Percentiles rank a stretch among this genome's conserved stretches.
Conservation (phyloP, 1,140 invertebrate species). For the Bombus ignitus region DNA sequence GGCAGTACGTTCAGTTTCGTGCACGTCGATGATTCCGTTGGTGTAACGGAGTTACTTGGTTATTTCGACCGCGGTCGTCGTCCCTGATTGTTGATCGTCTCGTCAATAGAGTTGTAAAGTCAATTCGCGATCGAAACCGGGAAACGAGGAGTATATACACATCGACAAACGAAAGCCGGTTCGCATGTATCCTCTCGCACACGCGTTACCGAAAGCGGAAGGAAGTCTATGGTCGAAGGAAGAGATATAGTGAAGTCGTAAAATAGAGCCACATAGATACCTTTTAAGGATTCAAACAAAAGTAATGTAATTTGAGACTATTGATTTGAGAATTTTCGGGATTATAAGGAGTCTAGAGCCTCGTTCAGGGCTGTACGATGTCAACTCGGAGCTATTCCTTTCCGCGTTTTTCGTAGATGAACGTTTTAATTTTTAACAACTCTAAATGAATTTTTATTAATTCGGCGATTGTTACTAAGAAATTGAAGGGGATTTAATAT, state of each 20-base stretch:
- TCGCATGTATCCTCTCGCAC: not conserved
- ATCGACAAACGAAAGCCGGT: slow-evolving; percentile 1
- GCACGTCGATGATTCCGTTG: slow-evolving; percentile 16
- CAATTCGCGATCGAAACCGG: not conserved
- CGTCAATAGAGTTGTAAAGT: not conserved
- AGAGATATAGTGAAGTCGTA: not conserved
- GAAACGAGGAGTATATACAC: not conserved
- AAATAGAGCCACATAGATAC: not conserved
- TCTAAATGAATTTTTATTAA: not conserved
- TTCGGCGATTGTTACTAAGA: too few species aligned
- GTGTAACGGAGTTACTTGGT: not conserved
- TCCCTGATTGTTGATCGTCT: too few species aligned
- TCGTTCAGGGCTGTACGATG: not conserved
- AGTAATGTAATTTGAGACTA: not conserved
- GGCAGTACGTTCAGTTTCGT: not conserved
- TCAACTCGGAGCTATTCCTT: not conserved
- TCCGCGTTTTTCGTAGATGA: not conserved
- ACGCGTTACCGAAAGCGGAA: slow-evolving; percentile 12
- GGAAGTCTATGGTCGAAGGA: not conserved
- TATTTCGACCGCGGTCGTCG: not conserved
- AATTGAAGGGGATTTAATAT: too few species aligned
- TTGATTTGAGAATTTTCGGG: not conserved
- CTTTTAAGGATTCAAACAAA: not conserved
- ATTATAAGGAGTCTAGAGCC: not conserved
- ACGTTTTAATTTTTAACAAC: not conserved